Conservation (phyloP, 2,113 vertebrate genomes). For the Tautogolabrus adspersus region DNA sequence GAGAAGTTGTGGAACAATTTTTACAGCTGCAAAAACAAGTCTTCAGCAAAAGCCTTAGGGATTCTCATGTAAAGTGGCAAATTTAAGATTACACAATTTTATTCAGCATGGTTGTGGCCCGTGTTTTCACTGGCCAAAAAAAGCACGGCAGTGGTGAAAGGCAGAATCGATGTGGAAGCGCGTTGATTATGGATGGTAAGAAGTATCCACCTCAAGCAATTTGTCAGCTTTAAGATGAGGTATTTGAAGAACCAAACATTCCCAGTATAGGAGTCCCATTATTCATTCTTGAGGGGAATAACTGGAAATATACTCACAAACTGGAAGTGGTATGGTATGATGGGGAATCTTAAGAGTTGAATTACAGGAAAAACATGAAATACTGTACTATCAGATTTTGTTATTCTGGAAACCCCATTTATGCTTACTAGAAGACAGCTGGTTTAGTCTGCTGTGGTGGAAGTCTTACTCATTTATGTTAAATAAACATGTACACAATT, state of each 20-base stretch:
- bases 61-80: slow-evolving; percentile 64
- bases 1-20: slow-evolving; percentile 54
- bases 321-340: slow-evolving; percentile 48
- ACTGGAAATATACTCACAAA: slow-evolving; percentile 68
- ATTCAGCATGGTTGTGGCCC: slow-evolving; percentile 46
- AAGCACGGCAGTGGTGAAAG: slow-evolving; percentile 65
- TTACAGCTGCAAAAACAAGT: slow-evolving; percentile 62
- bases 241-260: slow-evolving; percentile 61
- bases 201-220: slow-evolving; percentile 70
- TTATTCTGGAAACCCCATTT: slow-evolving; percentile 61
- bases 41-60: slow-evolving; percentile 36
- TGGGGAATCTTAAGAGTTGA: slow-evolving; percentile 44
- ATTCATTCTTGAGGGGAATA: slow-evolving; percentile 58
- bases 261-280: slow-evolving; percentile 63
- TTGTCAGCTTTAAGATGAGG: slow-evolving; percentile 69
- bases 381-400: slow-evolving; percentile 42
- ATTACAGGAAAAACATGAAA: slow-evolving; percentile 65
- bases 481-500: slow-evolving; percentile 38
- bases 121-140: slow-evolving; percentile 71
- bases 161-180: slow-evolving; percentile 64
- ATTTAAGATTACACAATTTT: slow-evolving; percentile 69
- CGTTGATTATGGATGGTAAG: slow-evolving; percentile 76
- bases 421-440: slow-evolving; percentile 44
- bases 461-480: neutral
- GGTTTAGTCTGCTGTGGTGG: slow-evolving; percentile 47